Evolutionary conservation across 2,888 invertebrate species (phyloP).

Genomic region (Agyllia agylla): DNA sequence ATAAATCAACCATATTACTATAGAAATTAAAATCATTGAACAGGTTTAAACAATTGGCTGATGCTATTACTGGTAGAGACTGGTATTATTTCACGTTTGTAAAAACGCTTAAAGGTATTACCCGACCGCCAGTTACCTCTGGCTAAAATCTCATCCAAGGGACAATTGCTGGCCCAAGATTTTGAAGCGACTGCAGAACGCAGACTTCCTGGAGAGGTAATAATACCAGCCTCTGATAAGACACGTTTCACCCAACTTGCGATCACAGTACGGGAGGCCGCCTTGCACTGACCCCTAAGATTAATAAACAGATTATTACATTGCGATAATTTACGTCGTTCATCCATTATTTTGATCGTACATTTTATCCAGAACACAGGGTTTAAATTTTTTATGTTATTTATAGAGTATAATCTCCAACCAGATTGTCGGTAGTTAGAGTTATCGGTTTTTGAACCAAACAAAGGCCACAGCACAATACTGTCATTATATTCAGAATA

Average conservation of each 20-base stretch:
- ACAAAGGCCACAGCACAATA: too few relatives aligned
- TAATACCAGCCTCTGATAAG: constrained; percentile 57
- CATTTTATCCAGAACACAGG: constrained; percentile 23
- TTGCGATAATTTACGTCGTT: background rate
- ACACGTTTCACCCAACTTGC: background rate
- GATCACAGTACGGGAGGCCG: background rate
- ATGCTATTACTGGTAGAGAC: background rate
- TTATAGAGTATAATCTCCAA: too few relatives aligned
- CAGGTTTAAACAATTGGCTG: background rate
- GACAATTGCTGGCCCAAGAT: constrained; percentile 46
- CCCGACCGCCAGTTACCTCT: constrained; percentile 29
- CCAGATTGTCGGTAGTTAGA: too few relatives aligned
- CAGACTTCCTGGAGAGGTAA: constrained; percentile 66
- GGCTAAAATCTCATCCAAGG: constrained; percentile 27
- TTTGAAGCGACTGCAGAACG: constrained; percentile 75
- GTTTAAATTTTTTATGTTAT: constrained; percentile 15
- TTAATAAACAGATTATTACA: background rate
- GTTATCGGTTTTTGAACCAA: too few relatives aligned
- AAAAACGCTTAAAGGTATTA: constrained; percentile 14
- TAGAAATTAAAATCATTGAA: background rate
- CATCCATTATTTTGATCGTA: background rate
- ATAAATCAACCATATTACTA: too few relatives aligned
- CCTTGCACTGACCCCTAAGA: background rate
- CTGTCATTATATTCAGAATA: too few relatives aligned
- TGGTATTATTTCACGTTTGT: background rate